These are phyloP conservation scores for Tympanoctomys barrerae DNA, from an alignment of 2,797 vertebrate species.

Conservation along the genomic window DNA sequence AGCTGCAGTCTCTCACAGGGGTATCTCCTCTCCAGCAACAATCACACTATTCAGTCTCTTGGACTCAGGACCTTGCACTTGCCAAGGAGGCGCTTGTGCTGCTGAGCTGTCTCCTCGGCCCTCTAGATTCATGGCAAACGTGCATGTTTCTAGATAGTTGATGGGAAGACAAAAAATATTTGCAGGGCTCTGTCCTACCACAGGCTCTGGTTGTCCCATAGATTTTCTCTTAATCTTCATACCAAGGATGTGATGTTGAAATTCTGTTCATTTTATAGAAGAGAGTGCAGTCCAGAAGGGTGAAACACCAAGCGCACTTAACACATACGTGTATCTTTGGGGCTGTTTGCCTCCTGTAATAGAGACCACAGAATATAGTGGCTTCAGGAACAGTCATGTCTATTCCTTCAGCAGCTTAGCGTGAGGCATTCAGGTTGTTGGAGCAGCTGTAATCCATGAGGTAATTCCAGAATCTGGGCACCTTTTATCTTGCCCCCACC, in stretches of 20 bases:
- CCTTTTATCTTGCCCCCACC: background rate
- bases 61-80: background rate
- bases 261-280: background rate
- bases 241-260: background rate
- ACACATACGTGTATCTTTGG: background rate
- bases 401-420: background rate
- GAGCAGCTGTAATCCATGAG: background rate
- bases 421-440: background rate
- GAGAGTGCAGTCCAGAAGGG: background rate
- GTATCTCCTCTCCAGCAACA: background rate
- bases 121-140: slow-evolving; percentile 3
- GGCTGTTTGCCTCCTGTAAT: background rate
- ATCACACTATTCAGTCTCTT: background rate
- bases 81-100: no score
- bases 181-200: fast-evolving
- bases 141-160: background rate
- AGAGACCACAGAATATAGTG: background rate
- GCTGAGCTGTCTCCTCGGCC: background rate
- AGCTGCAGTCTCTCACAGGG: background rate
- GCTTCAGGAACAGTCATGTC: background rate
- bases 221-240: slow-evolving; percentile 23
- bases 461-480: background rate
- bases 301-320: background rate
- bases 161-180: background rate
- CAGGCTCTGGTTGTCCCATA: background rate